Conservation (phyloP, 2,113 vertebrate genomes). For the Xiphophorus maculatus region DNA sequence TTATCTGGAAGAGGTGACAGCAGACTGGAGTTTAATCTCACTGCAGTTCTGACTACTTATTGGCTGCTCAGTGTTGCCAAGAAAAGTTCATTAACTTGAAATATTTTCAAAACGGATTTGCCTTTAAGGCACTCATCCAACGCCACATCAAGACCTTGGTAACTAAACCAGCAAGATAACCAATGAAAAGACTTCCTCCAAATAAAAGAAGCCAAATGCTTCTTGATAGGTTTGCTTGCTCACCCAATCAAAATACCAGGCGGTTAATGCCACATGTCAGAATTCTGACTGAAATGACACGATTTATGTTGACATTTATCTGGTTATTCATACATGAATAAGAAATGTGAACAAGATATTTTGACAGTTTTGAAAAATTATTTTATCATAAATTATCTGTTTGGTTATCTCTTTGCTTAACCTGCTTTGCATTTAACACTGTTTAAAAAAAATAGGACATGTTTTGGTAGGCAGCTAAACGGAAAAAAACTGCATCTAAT, state of each 20-base stretch:
- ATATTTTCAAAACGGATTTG: slow-evolving; percentile 1
- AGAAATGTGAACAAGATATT: neutral
- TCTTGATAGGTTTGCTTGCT: neutral
- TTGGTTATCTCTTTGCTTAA: neutral
- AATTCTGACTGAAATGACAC: neutral
- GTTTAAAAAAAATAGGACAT: neutral
- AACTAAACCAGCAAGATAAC: slow-evolving; percentile 6
- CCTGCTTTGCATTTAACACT: neutral
- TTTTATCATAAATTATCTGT: neutral
- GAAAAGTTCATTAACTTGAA: slow-evolving; percentile 20
- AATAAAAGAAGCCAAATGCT: slow-evolving; percentile 32
- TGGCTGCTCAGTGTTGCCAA: slow-evolving; percentile 52
- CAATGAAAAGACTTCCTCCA: slow-evolving; percentile 33
- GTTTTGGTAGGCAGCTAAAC: neutral
- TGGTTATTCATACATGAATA: neutral
- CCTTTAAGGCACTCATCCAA: neutral
- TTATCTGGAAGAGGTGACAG: slow-evolving; percentile 31
- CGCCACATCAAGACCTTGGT: slow-evolving; percentile 2
- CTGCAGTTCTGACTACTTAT: neutral
- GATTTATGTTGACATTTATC: neutral
- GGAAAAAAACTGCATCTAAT: too few relatives aligned
- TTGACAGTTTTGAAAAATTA: neutral
- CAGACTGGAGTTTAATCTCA: neutral
- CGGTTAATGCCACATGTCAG: neutral
- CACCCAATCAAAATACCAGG: slow-evolving; percentile 23